Base-by-base conservation (phyloP, 92 coral and sea anemone genomes). In the Desmophyllum pertusum region DNA sequence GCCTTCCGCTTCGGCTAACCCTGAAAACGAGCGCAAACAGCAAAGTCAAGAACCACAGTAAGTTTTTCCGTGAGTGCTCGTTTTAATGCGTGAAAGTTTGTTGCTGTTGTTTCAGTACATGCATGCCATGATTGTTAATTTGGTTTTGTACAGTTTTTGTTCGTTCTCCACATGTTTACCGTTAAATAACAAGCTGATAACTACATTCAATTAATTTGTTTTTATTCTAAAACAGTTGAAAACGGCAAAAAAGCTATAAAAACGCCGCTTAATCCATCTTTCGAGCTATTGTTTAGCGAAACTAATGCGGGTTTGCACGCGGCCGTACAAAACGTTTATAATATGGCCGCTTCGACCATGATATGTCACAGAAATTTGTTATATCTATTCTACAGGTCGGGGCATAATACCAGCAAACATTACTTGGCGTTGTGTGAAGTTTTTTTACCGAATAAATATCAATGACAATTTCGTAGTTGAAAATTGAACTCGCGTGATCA, bases 11-110 rank as follows among this genome's bases (percentile, higher is more conserved):
- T 62, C 82, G 72, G 46, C 37, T 18, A 48, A 62, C 36, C 14
- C 70, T 10, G 52, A 43, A 37, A 75, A 51, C 64, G 6, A 33
- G 23, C 37, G 6, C 30, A 25, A 48, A 7, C 48, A 57, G 6
- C 52, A 57, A 30, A 14, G 19, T 36, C 67, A 77, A 25, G 71
- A 14, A 10, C 41, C 51, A 41, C 67, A n/a, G 82, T 78, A 78
- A 61, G 82, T 78, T 61, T 13, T 0, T 0, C 1, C 53, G 13
- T 25, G 67, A 25, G 37, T 62, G 67, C 37, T 29, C 35, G 35
- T 62, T 27, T 57, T 57, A 57, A n/a, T 23, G 25, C 35, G 33
- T 29, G 10, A 27, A 31, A 27, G 14, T n/a, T 62, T 62, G 15
- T 27, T 35, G 7, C 27, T 62, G 35, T 35, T n/a, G n/a, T n/a